A percentile compares a stretch with the other conserved stretches of the same genome.
Conservation (phyloP, 2,797 vertebrate genomes). For the Hippopotamyrus pictus region DNA sequence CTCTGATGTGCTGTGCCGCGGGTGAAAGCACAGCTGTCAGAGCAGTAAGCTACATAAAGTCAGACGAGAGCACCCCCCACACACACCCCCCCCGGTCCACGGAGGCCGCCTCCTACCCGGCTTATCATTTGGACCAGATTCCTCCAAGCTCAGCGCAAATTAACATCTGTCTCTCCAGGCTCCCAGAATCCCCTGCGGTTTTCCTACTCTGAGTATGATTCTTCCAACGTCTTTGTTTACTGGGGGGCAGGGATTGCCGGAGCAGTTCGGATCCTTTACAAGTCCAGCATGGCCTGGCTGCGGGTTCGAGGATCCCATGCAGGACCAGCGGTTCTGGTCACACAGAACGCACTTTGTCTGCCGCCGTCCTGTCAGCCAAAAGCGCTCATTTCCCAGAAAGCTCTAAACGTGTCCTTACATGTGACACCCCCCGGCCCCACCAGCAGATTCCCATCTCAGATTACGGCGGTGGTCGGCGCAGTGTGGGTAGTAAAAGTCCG, state of each 20-base stretch:
- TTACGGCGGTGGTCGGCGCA: not conserved
- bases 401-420: not conserved
- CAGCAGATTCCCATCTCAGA: not conserved
- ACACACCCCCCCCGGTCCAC: slow-evolving; percentile 28
- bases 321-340: slow-evolving; percentile 52
- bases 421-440: not conserved
- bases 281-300: slow-evolving; percentile 58
- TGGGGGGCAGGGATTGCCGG: slow-evolving; percentile 42
- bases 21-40: slow-evolving; percentile 24
- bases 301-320: not conserved
- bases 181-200: not conserved
- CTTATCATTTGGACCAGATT: slow-evolving; percentile 38
- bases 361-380: not conserved
- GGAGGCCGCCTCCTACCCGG: slow-evolving; percentile 32
- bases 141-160: slow-evolving; percentile 26
- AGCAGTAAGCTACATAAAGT: slow-evolving; percentile 14
- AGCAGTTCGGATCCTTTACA: slow-evolving; percentile 56
- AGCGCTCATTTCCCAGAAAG: not conserved
- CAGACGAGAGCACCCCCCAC: not conserved
- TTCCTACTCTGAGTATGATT: not conserved
- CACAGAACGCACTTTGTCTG: not conserved
- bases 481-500: not conserved
- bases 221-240: slow-evolving; percentile 1
- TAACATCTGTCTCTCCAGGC: not conserved
- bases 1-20: not conserved